Evolutionary conservation across 1,140 invertebrate species (phyloP).

Genomic region (Gyrodactylus bullatarudis): DNA sequence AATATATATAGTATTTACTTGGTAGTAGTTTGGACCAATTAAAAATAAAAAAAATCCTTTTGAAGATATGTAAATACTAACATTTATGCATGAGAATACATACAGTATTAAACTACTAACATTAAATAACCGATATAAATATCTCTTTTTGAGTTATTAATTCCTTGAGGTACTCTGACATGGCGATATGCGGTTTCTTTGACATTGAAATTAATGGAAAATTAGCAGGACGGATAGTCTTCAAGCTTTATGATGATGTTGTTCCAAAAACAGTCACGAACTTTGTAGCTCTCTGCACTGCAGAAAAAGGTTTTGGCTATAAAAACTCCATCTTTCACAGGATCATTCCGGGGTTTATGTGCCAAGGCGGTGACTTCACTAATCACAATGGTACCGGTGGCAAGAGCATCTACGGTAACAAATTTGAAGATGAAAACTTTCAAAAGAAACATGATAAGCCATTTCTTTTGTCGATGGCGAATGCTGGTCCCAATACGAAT

Average conservation of each 20-base stretch:
- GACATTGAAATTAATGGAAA: too few species aligned
- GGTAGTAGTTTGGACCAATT: too few species aligned
- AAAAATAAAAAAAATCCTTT: too few species aligned
- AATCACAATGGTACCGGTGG: constrained; percentile 21
- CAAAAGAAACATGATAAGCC: constrained; percentile 15
- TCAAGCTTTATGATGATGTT: constrained; percentile 46
- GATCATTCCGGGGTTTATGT: constrained; percentile 27
- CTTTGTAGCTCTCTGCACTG: constrained; percentile 23
- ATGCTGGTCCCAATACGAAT: constrained; percentile 27
- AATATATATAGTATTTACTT: too few species aligned
- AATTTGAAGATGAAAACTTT: constrained; percentile 18
- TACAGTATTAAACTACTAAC: too few species aligned
- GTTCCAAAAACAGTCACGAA: constrained; percentile 50
- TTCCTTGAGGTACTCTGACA: too few species aligned
- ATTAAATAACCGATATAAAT: too few species aligned
- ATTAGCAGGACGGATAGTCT: too few species aligned
- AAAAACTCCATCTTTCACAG: constrained; percentile 20
- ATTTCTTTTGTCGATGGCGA: constrained; percentile 26
- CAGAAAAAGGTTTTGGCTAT: constrained; percentile 22
- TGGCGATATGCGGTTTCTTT: too few species aligned
- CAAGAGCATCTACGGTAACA: constrained; percentile 16
- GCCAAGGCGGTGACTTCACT: constrained; percentile 57
- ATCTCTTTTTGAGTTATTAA: too few species aligned
- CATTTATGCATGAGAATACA: too few species aligned
- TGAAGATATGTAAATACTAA: too few species aligned